phyloP scores from a whole-genome alignment of 1,140 invertebrate species.

The Mizuhopecten yessoensis region DNA sequence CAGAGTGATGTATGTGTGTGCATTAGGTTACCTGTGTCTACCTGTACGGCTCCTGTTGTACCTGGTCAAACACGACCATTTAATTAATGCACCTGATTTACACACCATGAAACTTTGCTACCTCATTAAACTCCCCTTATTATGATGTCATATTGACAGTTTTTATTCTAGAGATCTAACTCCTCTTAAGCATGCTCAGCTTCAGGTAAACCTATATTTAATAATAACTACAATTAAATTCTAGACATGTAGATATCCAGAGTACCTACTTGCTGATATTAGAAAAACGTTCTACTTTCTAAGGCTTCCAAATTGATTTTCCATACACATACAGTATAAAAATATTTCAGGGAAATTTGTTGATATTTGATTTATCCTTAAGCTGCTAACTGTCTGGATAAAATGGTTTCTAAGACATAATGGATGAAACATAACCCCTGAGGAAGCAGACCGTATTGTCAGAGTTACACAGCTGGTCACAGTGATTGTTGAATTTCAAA shows the following conservation, averaged over 20 bases:
- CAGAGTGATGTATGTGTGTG: neutral
- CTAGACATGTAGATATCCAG: neutral
- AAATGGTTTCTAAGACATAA: neutral
- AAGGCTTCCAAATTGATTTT: neutral
- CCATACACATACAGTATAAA: neutral
- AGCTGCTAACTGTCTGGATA: neutral
- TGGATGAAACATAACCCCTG: neutral
- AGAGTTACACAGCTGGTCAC: neutral
- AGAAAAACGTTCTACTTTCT: neutral
- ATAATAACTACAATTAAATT: neutral
- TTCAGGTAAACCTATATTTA: neutral
- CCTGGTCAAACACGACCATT: neutral
- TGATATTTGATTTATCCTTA: neutral
- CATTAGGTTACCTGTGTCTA: neutral
- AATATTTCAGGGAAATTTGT: neutral
- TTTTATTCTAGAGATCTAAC: neutral
- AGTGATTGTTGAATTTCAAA: slow-evolving; percentile 23
- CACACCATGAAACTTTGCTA: slow-evolving; percentile 17
- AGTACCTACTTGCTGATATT: no score
- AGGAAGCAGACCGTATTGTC: slow-evolving; percentile 25
- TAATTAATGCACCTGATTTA: slow-evolving; percentile 34
- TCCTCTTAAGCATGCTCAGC: neutral
- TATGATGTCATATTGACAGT: neutral
- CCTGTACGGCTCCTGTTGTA: neutral
- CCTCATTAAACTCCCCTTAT: slow-evolving; percentile 8